Conservation (phyloP, 1,140 invertebrate species). For the Bombus superbus region DNA sequence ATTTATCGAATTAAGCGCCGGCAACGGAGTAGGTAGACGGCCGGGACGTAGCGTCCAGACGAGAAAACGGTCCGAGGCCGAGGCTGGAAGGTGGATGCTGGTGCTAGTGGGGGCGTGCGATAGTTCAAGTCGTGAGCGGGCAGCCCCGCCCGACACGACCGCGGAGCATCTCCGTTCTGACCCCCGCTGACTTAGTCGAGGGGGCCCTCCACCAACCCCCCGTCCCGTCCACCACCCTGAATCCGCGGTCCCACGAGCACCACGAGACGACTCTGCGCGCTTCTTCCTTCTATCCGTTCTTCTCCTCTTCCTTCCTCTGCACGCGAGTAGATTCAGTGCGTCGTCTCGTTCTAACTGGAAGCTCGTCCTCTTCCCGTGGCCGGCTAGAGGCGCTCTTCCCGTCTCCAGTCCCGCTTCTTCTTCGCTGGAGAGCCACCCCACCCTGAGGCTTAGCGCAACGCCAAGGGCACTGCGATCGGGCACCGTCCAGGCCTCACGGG, state of each 20-base stretch:
- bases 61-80: slow-evolving; percentile 72
- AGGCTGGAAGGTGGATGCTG: slow-evolving; percentile 78
- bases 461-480: slow-evolving; percentile 72
- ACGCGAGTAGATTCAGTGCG: slow-evolving; percentile 36
- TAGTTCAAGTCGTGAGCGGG: slow-evolving; percentile 83
- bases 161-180: slow-evolving; percentile 82
- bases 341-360: slow-evolving; percentile 29
- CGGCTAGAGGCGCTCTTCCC: not conserved
- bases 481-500: slow-evolving; percentile 65
- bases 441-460: slow-evolving; percentile 67
- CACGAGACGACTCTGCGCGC: slow-evolving; percentile 49
- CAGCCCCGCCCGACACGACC: slow-evolving; percentile 83
- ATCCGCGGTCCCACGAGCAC: slow-evolving; percentile 62
- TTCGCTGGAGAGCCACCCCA: slow-evolving; percentile 63
- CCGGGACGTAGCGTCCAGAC: slow-evolving; percentile 68
- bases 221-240: slow-evolving; percentile 63
- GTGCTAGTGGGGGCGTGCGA: slow-evolving; percentile 83
- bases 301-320: slow-evolving; percentile 30
- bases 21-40: slow-evolving; percentile 65
- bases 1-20: slow-evolving; percentile 71
- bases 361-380: slow-evolving; percentile 29
- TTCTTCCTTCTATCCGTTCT: slow-evolving; percentile 46
- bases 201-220: slow-evolving; percentile 66
- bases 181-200: slow-evolving; percentile 79
- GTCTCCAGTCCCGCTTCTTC: slow-evolving; percentile 50